phyloP scores from a whole-genome alignment of 2,797 vertebrate genomes.

The Aphelocoma californica region DNA sequence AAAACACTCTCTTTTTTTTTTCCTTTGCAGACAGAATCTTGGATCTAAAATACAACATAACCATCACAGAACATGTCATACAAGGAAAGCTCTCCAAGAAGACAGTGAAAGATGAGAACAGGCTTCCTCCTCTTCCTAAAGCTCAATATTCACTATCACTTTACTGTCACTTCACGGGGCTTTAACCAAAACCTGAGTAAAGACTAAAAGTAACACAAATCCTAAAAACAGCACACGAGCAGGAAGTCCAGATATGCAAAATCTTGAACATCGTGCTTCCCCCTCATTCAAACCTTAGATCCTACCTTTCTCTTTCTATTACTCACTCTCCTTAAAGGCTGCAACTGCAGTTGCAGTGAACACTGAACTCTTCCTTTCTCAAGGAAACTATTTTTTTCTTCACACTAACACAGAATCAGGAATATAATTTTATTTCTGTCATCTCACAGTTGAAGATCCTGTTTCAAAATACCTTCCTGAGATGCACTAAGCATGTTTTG shows the following conservation, averaged over 20 bases:
- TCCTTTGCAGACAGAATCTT: neutral
- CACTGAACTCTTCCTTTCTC: neutral
- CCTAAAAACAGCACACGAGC: neutral
- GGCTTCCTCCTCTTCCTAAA: neutral
- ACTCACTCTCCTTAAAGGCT: neutral
- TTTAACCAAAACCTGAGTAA: conserved; percentile 16
- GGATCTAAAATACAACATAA: neutral
- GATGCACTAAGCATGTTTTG: neutral
- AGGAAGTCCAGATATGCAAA: neutral
- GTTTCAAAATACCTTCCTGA: neutral
- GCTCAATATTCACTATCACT: neutral
- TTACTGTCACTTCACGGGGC: neutral
- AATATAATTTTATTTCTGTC: neutral
- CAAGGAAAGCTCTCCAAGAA: neutral
- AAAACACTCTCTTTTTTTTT: fast-evolving
- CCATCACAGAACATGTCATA: neutral
- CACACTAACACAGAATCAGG: neutral
- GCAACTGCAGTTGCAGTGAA: neutral
- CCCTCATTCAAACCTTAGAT: neutral
- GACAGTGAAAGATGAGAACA: neutral
- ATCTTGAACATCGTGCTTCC: neutral
- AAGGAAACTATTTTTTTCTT: neutral
- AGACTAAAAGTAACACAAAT: conserved; percentile 3
- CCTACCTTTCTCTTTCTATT: neutral
- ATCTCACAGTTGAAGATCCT: neutral